Base-by-base conservation (phyloP, 2,888 invertebrate genomes). In the Cinara cedri region DNA sequence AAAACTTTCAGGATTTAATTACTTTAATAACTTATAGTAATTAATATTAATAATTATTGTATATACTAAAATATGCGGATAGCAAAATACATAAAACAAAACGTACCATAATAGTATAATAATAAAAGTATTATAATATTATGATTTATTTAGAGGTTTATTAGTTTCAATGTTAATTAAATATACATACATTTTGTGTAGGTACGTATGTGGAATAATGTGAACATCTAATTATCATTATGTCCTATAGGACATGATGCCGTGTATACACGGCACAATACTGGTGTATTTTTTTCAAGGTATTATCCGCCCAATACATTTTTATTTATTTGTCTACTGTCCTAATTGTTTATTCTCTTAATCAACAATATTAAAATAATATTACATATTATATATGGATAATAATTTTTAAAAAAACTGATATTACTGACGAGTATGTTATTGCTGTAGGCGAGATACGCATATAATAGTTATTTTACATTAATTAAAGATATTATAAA, bases 281-380 rank as follows among this genome's bases (percentile, higher is more conserved):
- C 24, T 11, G 46, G 34, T 70, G 34, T 26, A 51, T 19, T 49
- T 34, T 34, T 26, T 2, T 54, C 54, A 70, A 70, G 68, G 51
- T 13, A 70, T 19, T 26, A n/a, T 68, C n/a, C 51, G 51, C 26
- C 34, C 1, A 51, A 26, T 68, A 34, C 51, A 68, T 46, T 34
- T n/a, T 6, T 51, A 51, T 26, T 34, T 0, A 13, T 16, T 49
- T 24, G 16, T 51, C 13, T 13, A 54, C n/a, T 54, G n/a, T 19
- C 54, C 6, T 16, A 66, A 46, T 14, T 46, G 54, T n/a, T 66
- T 49, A 34, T 4, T 66, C 21, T 66, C 34, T n/a, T 63, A 63
- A 11, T 8, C 13, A 42, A 63, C 9, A 1, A 63, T 57, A 26
- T 26, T 24, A 57, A 3, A 57, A 13, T 60, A 60, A 14, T 26